Conservation (phyloP, 23 tunicate species). For the Aplidium turbinatum region DNA sequence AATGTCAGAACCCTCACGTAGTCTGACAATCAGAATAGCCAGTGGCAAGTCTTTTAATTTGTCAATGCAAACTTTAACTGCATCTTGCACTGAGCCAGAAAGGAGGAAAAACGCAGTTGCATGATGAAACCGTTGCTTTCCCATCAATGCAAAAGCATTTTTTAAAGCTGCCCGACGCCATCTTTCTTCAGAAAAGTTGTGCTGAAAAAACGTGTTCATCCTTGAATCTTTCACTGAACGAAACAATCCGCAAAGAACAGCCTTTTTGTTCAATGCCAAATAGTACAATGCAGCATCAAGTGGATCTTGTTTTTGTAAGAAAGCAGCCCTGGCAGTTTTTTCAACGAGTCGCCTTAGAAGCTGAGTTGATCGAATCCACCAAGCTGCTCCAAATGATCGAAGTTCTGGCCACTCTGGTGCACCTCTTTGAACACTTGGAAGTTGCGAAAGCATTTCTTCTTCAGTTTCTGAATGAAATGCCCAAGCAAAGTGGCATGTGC, state of each 20-base stretch:
- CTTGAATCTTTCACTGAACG: constrained; percentile 71
- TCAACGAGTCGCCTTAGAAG: constrained; percentile 64
- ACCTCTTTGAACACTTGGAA: constrained; percentile 71
- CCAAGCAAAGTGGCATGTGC: constrained; percentile 92
- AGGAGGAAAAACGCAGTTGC: constrained; percentile 93
- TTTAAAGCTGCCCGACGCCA: constrained; percentile 94
- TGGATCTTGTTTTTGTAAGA: constrained; percentile 81
- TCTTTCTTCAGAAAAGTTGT: constrained; percentile 80
- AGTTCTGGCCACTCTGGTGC: constrained; percentile 81
- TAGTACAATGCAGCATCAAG: constrained; percentile 90
- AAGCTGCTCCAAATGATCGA: constrained; percentile 71
- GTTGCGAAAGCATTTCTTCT: constrained; percentile 80
- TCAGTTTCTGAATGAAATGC: constrained; percentile 99
- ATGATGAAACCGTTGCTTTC: constrained; percentile 80
- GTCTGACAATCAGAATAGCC: constrained; percentile 73
- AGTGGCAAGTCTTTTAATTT: constrained; percentile 80
- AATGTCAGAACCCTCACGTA: constrained; percentile 39
- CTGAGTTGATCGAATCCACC: constrained; percentile 82
- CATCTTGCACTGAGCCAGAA: constrained; percentile 80
- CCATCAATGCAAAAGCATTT: constrained; percentile 96
- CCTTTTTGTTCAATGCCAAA: constrained; percentile 78
- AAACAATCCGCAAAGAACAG: constrained; percentile 82
- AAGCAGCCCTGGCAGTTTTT: constrained; percentile 82
- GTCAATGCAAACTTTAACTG: constrained; percentile 90
- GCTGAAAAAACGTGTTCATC: constrained; percentile 82